These are phyloP conservation scores for Halocynthia roretzi DNA, from an alignment of 23 tunicate genomes.

Conservation along the genomic window DNA sequence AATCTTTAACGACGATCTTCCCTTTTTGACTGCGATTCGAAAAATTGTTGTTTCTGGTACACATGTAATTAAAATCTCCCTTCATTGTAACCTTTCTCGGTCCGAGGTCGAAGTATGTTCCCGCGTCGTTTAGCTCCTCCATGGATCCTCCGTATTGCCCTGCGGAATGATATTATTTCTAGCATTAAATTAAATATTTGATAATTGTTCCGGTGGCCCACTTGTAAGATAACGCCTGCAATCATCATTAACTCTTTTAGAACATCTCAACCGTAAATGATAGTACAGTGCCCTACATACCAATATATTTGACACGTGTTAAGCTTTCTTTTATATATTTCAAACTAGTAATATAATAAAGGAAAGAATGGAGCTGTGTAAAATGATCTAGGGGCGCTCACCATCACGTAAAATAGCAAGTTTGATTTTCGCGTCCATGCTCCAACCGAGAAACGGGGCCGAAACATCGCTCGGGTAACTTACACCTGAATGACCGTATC, in stretches of 20 bases:
- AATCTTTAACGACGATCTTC: constrained; percentile 47
- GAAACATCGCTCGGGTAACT: constrained; percentile 51
- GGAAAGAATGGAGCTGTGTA: too few species aligned
- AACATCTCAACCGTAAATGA: too few species aligned
- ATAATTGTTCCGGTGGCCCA: too few species aligned
- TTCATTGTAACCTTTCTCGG: constrained; percentile 63
- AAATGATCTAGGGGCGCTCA: background rate
- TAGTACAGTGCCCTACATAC: too few species aligned
- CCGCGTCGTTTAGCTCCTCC: constrained; percentile 87
- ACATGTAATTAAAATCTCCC: constrained; percentile 80
- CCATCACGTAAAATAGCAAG: constrained; percentile 28
- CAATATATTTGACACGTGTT: too few species aligned
- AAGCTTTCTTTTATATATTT: too few species aligned
- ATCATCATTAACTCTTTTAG: too few species aligned
- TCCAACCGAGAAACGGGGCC: constrained; percentile 48
- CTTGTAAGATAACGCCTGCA: too few species aligned
- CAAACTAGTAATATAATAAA: too few species aligned
- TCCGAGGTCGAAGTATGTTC: constrained; percentile 80
- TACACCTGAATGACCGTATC: constrained; percentile 54
- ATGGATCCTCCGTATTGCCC: constrained; percentile 77
- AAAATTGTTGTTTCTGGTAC: constrained; percentile 91
- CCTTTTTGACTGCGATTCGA: constrained; percentile 97
- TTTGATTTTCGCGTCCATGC: constrained; percentile 4
- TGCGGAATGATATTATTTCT: background rate
- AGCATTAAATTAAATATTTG: too few species aligned